Conservation (phyloP, 2,797 vertebrate genomes). For the Malacoraja senta region DNA sequence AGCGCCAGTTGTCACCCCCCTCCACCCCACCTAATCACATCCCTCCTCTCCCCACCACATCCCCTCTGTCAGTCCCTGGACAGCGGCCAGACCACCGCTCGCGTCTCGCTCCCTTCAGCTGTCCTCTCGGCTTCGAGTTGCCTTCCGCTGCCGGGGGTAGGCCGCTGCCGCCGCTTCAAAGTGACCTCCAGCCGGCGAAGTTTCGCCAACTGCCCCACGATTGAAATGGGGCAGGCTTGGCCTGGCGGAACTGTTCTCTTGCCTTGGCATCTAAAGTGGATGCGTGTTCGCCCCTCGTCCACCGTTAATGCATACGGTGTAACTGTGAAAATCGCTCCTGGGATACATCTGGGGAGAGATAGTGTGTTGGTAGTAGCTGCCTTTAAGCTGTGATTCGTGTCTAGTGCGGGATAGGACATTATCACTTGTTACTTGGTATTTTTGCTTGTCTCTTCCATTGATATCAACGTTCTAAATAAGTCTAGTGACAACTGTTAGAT, state of each 20-base stretch:
- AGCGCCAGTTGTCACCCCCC: neutral
- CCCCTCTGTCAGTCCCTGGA: neutral
- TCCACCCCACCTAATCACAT: too few relatives aligned
- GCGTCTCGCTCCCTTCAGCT: neutral
- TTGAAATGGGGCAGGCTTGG: neutral
- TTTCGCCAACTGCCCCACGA: neutral
- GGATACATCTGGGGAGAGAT: neutral
- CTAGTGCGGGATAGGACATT: neutral
- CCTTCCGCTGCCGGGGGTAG: neutral
- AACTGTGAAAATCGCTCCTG: neutral
- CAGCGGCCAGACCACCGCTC: neutral
- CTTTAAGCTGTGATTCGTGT: too few relatives aligned
- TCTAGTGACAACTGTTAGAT: constrained; percentile 10
- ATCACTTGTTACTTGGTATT: neutral
- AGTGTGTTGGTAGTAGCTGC: neutral
- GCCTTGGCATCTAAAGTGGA: neutral
- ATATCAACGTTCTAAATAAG: neutral
- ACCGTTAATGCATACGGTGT: neutral
- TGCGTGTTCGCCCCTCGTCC: neutral
- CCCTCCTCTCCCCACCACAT: neutral
- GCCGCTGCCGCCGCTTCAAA: constrained; percentile 18
- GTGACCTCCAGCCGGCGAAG: constrained; percentile 29
- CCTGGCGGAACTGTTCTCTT: neutral
- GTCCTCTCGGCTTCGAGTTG: neutral
- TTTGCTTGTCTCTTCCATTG: neutral